Percentiles rank a stretch among this genome's conserved stretches.
Conservation (phyloP, 2,113 vertebrate species). For the Vulpes lagopus region DNA sequence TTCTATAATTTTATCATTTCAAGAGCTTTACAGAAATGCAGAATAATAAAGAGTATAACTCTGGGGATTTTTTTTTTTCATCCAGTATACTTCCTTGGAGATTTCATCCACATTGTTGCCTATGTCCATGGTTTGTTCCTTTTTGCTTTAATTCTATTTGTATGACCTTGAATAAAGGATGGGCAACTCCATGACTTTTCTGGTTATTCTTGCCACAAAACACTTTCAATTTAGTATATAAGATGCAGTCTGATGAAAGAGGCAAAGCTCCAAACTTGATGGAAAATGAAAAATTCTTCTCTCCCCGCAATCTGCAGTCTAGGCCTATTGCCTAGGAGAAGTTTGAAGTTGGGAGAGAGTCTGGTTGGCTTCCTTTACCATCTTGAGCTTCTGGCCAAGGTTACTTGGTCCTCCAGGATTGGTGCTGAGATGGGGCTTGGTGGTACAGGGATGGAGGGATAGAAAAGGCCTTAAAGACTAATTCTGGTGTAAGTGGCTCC, state of each 20-base stretch:
- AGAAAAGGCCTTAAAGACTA: background rate
- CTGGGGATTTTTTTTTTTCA: background rate
- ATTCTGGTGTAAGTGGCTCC: background rate
- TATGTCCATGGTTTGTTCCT: background rate
- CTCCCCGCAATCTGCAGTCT: background rate
- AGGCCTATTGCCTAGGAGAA: background rate
- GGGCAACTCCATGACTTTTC: background rate
- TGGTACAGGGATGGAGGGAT: background rate
- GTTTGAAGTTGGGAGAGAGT: background rate
- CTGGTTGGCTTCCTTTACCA: background rate
- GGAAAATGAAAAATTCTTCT: background rate
- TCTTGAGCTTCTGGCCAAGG: background rate
- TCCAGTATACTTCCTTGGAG: background rate
- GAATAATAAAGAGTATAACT: background rate
- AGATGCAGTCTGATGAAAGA: background rate
- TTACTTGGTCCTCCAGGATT: background rate
- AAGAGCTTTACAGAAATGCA: background rate
- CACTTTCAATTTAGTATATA: background rate
- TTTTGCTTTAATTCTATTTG: constrained; percentile 32
- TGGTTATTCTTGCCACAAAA: background rate
- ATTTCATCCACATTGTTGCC: background rate
- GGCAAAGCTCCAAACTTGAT: background rate
- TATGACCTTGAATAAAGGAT: constrained; percentile 1
- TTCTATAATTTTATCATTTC: constrained; percentile 52
- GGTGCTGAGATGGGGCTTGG: background rate